Percentiles rank a stretch among this genome's conserved stretches.
phyloP scores from a whole-genome alignment of 2,888 invertebrate species.

The Eudasyphora cyanicolor region DNA sequence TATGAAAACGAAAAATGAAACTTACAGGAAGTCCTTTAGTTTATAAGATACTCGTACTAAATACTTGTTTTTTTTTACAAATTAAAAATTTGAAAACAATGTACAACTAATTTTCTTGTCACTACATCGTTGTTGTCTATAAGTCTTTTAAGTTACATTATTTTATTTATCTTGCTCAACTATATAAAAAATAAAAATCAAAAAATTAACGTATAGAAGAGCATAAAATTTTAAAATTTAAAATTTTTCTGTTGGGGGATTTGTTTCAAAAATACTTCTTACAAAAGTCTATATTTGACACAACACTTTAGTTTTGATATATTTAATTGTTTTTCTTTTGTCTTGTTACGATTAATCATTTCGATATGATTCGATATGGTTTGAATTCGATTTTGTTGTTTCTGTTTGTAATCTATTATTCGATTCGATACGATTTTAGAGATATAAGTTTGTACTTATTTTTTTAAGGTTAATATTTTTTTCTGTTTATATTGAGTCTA shows the following conservation, averaged over 20 bases:
- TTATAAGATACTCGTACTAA: background rate
- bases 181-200: conserved; percentile 21
- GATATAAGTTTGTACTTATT: conserved; percentile 69
- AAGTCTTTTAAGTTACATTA: conserved; percentile 59
- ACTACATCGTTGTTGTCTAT: conserved; percentile 64
- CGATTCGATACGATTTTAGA: conserved; percentile 58
- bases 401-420: conserved; percentile 30
- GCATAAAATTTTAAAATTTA: conserved; percentile 3
- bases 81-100: background rate
- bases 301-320: conserved; percentile 57
- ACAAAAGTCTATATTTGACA: conserved; percentile 65
- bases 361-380: conserved; percentile 54
- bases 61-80: background rate
- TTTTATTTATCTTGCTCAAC: too few relatives aligned
- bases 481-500: conserved; percentile 51
- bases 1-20: conserved; percentile 12
- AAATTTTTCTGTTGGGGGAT: conserved; percentile 16
- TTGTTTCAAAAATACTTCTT: conserved; percentile 58
- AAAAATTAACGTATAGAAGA: background rate
- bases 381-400: conserved; percentile 29
- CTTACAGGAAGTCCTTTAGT: conserved; percentile 37
- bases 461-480: conserved; percentile 51
- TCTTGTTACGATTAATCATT: conserved; percentile 5
- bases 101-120: conserved; percentile 27
- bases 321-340: conserved; percentile 20